Conservation (phyloP, 1,140 invertebrate genomes). For the Bombus picipes region DNA sequence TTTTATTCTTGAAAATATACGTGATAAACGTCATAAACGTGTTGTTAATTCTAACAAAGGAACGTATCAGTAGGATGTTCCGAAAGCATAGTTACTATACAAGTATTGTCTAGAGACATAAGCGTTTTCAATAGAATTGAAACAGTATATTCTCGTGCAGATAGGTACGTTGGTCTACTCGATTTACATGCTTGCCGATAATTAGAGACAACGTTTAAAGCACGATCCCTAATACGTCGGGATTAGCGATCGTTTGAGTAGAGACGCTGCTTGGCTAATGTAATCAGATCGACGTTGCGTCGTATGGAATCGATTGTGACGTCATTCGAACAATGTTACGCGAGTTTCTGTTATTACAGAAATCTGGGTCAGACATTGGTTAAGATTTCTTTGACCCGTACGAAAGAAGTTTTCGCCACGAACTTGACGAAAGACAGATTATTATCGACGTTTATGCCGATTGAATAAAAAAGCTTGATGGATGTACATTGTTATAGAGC, state of each 20-base stretch:
- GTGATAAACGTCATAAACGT: no score
- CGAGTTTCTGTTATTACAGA: not conserved
- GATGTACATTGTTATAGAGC: not conserved
- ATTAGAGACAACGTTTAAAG: slow-evolving; percentile 44
- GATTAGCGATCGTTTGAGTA: slow-evolving; percentile 45
- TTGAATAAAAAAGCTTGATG: not conserved
- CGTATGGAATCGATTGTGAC: slow-evolving; percentile 17
- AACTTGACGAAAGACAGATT: not conserved
- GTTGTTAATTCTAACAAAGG: not conserved
- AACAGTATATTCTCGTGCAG: not conserved
- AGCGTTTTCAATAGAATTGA: not conserved
- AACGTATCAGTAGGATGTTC: not conserved
- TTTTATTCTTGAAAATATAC: no score
- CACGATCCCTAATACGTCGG: slow-evolving; percentile 34
- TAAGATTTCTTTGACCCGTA: no score
- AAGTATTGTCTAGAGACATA: no score
- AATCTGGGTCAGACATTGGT: not conserved
- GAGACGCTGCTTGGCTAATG: not conserved
- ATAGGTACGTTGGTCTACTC: not conserved
- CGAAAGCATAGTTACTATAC: no score
- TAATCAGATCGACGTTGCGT: slow-evolving; percentile 37
- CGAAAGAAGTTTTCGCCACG: not conserved
- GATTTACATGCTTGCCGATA: slow-evolving; percentile 22
- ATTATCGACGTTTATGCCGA: no score
- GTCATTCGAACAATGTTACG: not conserved